Evolutionary conservation across 2,888 invertebrate species (phyloP).

Genomic region (Augiades crinisus): DNA sequence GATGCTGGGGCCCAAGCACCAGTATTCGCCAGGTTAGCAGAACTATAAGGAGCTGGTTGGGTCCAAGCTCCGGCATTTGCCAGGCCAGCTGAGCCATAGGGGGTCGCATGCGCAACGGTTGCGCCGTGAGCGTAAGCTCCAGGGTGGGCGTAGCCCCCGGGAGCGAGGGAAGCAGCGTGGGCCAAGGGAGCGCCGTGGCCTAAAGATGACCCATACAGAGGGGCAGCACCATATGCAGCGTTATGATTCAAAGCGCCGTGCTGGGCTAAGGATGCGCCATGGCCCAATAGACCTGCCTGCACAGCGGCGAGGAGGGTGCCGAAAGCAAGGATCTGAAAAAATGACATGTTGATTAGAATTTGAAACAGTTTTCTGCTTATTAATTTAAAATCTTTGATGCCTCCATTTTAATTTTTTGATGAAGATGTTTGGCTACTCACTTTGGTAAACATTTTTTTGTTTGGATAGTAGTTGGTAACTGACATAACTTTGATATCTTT

Average conservation of each 20-base stretch:
- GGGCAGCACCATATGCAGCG: slow-evolving; percentile 17
- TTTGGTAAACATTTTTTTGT: slow-evolving; percentile 70
- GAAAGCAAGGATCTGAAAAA: slow-evolving; percentile 59
- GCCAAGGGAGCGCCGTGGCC: slow-evolving; percentile 27
- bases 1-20: slow-evolving; percentile 41
- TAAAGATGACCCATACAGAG: slow-evolving; percentile 28
- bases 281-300: slow-evolving; percentile 71
- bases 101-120: slow-evolving; percentile 35
- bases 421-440: slow-evolving; percentile 48
- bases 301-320: slow-evolving; percentile 64
- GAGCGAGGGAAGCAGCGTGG: slow-evolving; percentile 27
- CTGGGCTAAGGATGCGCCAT: slow-evolving; percentile 42
- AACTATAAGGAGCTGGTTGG: slow-evolving; percentile 40
- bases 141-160: slow-evolving; percentile 35
- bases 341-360: too few relatives aligned
- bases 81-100: slow-evolving; percentile 14
- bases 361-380: neutral
- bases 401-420: slow-evolving; percentile 3
- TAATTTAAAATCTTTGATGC: neutral
- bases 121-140: slow-evolving; percentile 33
- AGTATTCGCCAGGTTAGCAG: slow-evolving; percentile 32
- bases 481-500: slow-evolving; percentile 65
- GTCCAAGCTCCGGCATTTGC: slow-evolving; percentile 26
- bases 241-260: slow-evolving; percentile 29
- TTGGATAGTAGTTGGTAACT: slow-evolving; percentile 67